phyloP scores from a whole-genome alignment of 2,797 vertebrate species.

The Sebastes vulpes region DNA sequence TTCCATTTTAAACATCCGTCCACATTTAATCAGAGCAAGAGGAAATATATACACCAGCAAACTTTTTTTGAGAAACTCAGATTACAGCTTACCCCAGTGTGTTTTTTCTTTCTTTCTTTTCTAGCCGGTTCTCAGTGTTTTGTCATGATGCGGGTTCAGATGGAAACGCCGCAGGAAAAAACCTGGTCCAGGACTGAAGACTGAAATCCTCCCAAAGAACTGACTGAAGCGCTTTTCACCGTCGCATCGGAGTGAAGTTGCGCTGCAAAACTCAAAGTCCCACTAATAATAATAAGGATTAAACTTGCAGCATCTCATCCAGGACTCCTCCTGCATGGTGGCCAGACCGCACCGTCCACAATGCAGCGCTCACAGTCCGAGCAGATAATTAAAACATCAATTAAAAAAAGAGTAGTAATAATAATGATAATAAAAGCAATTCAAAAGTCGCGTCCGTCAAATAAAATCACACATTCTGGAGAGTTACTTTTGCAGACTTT shows the following conservation, averaged over 20 bases:
- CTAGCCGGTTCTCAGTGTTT: not conserved
- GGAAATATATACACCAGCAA: not conserved
- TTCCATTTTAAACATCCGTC: not conserved
- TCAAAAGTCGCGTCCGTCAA: constrained; percentile 9
- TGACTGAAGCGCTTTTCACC: constrained; percentile 8
- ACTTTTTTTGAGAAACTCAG: constrained; percentile 21
- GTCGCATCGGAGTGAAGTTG: constrained; percentile 42
- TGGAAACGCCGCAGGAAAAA: constrained; percentile 35
- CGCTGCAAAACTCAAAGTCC: constrained; percentile 36
- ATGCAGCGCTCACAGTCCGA: not conserved
- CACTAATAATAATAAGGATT: not conserved
- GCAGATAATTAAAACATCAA: not conserved
- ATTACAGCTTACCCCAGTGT: constrained; percentile 33
- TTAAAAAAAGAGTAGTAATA: not conserved
- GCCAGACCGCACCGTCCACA: not conserved
- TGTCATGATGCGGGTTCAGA: constrained; percentile 25
- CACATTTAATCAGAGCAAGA: not conserved
- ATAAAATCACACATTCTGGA: not conserved
- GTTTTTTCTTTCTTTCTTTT: not conserved
- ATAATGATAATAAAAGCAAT: not conserved
- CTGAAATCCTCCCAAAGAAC: constrained; percentile 12
- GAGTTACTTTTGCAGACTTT: constrained; percentile 44
- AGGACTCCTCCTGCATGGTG: constrained; percentile 8
- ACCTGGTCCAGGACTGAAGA: constrained; percentile 23
- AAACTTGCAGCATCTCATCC: constrained; percentile 40